Conservation (phyloP, 2,113 vertebrate species). For the Paramisgurnus dabryanus region DNA sequence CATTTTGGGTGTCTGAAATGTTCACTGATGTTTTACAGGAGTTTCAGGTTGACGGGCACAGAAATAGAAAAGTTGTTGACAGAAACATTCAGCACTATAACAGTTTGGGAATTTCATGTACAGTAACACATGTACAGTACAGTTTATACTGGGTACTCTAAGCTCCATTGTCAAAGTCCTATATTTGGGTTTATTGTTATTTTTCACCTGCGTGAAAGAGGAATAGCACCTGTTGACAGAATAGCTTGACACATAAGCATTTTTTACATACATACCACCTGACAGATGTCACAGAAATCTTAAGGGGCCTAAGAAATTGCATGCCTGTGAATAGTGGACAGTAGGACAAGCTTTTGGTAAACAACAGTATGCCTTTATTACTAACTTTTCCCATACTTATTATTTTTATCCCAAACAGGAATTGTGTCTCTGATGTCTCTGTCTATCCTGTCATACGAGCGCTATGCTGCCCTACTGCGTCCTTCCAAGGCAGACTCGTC, state of each 20-base stretch:
- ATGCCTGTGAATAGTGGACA: too few relatives aligned
- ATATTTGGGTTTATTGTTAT: not conserved
- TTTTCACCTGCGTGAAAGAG: not conserved
- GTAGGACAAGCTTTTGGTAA: too few relatives aligned
- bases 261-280: too few relatives aligned
- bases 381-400: too few relatives aligned
- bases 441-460: slow-evolving; percentile 71
- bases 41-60: not conserved
- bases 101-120: not conserved
- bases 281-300: too few relatives aligned
- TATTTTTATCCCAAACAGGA: slow-evolving; percentile 49
- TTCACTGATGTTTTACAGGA: not conserved
- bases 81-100: not conserved
- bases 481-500: slow-evolving; percentile 63
- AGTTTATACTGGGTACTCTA: not conserved
- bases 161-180: not conserved
- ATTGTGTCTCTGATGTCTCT: slow-evolving; percentile 75
- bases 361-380: too few relatives aligned
- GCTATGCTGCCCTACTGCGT: slow-evolving; percentile 59
- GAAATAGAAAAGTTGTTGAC: not conserved
- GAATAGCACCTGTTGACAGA: not conserved
- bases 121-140: not conserved
- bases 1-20: not conserved
- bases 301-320: too few relatives aligned
- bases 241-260: too few relatives aligned